Percentiles rank a stretch among this genome's conserved stretches.
These are phyloP conservation scores for Maconellicoccus hirsutus DNA, from an alignment of 1,140 invertebrate genomes.

Conservation along the genomic window DNA sequence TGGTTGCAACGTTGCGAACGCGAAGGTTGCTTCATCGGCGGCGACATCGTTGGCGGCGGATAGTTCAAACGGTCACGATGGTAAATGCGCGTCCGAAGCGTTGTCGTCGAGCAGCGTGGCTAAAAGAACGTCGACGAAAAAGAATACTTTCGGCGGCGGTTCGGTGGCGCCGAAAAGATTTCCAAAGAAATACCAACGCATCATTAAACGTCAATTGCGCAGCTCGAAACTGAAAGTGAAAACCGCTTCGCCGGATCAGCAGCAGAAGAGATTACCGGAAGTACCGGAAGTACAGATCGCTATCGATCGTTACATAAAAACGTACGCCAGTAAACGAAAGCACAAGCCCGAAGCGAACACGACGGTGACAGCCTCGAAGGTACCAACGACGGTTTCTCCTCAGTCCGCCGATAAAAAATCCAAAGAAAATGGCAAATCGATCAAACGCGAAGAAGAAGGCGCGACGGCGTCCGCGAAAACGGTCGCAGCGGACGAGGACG, in stretches of 20 bases:
- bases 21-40: too few relatives aligned
- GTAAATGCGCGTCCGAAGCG: background rate
- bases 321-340: conserved; percentile 26
- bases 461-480: too few relatives aligned
- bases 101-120: background rate
- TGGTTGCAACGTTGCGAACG: too few relatives aligned
- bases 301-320: conserved; percentile 27
- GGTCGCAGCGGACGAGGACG: background rate
- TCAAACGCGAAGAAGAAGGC: too few relatives aligned
- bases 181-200: conserved; percentile 1
- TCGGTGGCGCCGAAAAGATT: conserved; percentile 4
- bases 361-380: too few relatives aligned
- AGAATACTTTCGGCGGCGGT: background rate
- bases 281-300: conserved; percentile 27
- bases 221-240: background rate
- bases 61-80: too few relatives aligned
- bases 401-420: too few relatives aligned
- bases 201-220: background rate
- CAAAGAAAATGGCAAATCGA: too few relatives aligned
- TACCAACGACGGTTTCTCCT: too few relatives aligned
- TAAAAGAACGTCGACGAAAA: background rate
- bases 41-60: too few relatives aligned
- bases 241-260: background rate
- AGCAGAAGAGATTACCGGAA: conserved; percentile 20
- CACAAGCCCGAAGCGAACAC: background rate